A percentile compares a stretch with the other conserved stretches of the same genome.
phyloP scores from a whole-genome alignment of 2,797 vertebrate genomes.

The Lacerta viridis region DNA sequence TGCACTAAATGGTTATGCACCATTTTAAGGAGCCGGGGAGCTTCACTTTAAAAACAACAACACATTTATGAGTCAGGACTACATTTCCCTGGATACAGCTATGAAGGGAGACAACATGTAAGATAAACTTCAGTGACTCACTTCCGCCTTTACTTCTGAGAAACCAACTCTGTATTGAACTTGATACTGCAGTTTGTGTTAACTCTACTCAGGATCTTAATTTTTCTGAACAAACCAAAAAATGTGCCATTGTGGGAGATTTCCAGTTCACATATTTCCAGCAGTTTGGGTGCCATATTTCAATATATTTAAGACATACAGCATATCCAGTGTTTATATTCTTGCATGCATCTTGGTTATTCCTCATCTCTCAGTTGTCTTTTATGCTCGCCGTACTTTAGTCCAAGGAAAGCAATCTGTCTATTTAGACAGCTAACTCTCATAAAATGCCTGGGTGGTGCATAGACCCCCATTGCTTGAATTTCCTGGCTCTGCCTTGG shows the following conservation, averaged over 20 bases:
- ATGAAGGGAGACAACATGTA: background rate
- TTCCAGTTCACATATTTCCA: background rate
- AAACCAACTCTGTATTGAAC: background rate
- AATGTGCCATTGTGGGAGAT: background rate
- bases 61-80: slow-evolving; percentile 1
- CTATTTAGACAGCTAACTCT: too few relatives aligned
- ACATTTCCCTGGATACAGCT: background rate
- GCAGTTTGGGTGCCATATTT: background rate
- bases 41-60: background rate
- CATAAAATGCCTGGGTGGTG: too few relatives aligned
- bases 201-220: background rate
- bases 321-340: background rate
- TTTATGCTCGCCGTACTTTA: background rate
- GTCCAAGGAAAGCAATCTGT: background rate
- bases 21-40: slow-evolving; percentile 53
- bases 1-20: slow-evolving; percentile 63
- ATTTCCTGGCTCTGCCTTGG: background rate
- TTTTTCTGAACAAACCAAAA: background rate
- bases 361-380: background rate
- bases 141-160: background rate
- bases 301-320: background rate
- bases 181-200: too few relatives aligned
- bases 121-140: background rate
- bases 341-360: background rate
- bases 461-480: background rate